These are phyloP conservation scores for Tetramorium alpestre DNA, from an alignment of 1,140 invertebrate genomes.

Conservation along the genomic window DNA sequence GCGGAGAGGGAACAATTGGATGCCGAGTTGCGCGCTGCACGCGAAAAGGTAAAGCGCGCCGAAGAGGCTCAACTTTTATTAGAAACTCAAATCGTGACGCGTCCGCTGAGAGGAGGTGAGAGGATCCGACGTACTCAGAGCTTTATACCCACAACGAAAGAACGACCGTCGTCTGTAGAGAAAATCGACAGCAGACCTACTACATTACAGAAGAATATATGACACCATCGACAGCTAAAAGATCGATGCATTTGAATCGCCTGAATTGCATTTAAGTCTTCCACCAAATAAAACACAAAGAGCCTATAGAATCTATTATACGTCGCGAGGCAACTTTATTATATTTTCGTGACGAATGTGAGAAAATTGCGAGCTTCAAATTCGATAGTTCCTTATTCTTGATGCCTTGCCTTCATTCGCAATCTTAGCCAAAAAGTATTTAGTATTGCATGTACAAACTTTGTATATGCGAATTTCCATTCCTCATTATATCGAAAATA, in stretches of 20 bases:
- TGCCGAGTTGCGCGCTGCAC: constrained; percentile 88
- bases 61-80: constrained; percentile 89
- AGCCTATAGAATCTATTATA: constrained; percentile 34
- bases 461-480: background rate
- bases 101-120: constrained; percentile 77
- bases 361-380: constrained; percentile 25
- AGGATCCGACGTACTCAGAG: constrained; percentile 87
- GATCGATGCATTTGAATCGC: background rate
- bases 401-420: constrained; percentile 8
- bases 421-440: constrained; percentile 42
- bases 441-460: constrained; percentile 17
- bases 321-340: constrained; percentile 10
- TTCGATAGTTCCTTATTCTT: constrained; percentile 18
- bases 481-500: background rate
- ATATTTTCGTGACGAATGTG: background rate
- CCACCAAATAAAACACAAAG: constrained; percentile 44
- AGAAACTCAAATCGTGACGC: constrained; percentile 87
- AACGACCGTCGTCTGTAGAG: constrained; percentile 79
- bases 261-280: constrained; percentile 41
- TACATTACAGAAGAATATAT: constrained; percentile 71
- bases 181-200: constrained; percentile 67
- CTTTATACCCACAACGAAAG: constrained; percentile 87
- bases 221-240: background rate
- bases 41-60: constrained; percentile 88
- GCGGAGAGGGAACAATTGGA: constrained; percentile 89